Evolutionary conservation across 2,888 invertebrate species (phyloP).

Genomic region (Ormyrus thymus): DNA sequence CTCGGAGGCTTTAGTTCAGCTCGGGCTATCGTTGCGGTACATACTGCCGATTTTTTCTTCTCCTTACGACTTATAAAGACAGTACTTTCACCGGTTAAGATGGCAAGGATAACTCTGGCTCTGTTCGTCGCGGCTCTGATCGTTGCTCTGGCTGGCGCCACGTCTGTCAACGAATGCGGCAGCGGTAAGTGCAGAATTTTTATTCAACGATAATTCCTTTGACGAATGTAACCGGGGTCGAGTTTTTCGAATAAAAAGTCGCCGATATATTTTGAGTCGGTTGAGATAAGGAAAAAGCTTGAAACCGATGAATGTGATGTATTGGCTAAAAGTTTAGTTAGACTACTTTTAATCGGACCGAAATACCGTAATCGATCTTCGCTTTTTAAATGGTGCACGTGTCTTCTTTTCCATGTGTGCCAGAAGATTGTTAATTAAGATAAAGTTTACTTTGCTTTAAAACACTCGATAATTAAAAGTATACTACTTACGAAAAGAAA

Average conservation of each 20-base stretch:
- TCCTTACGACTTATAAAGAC: neutral
- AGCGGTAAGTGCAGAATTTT: slow-evolving; percentile 43
- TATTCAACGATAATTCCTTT: too few relatives aligned
- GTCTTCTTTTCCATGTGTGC: too few relatives aligned
- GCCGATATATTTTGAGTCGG: too few relatives aligned
- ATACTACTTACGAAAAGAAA: too few relatives aligned
- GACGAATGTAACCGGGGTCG: too few relatives aligned
- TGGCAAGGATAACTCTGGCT: slow-evolving; percentile 60
- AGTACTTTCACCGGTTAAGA: slow-evolving; percentile 51
- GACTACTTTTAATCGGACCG: slow-evolving; percentile 3
- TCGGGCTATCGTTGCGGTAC: neutral
- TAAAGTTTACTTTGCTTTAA: too few relatives aligned
- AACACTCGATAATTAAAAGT: too few relatives aligned
- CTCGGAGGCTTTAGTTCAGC: neutral
- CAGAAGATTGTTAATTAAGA: too few relatives aligned
- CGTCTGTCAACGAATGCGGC: slow-evolving; percentile 61
- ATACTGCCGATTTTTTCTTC: neutral
- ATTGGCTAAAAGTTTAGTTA: neutral
- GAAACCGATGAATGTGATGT: too few relatives aligned
- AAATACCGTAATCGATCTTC: slow-evolving; percentile 10
- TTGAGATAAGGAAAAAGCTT: too few relatives aligned
- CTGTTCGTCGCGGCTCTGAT: slow-evolving; percentile 60
- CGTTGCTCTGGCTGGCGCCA: slow-evolving; percentile 59
- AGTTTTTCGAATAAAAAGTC: too few relatives aligned
- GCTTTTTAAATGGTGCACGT: neutral